Evolutionary conservation across 2,113 vertebrate species (phyloP).

Genomic region (Motacilla tschutschensis): DNA sequence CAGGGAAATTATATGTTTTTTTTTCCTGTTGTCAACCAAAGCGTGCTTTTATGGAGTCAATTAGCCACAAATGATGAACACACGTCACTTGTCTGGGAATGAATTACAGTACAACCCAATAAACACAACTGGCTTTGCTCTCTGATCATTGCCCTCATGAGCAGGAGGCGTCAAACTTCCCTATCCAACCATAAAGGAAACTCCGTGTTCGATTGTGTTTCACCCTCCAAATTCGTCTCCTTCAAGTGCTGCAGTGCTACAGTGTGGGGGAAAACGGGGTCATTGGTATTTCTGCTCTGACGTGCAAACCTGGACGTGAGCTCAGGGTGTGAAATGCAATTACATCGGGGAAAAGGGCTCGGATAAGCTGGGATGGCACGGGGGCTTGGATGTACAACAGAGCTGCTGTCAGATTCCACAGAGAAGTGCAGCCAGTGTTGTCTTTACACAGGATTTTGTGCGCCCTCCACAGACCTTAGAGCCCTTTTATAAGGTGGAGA

Average conservation of each 20-base stretch:
- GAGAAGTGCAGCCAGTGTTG: background rate
- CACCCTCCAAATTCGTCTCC: background rate
- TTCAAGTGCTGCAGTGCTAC: background rate
- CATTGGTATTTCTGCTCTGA: constrained; percentile 21
- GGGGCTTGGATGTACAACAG: background rate
- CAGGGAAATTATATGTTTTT: background rate
- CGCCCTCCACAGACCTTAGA: constrained; percentile 29
- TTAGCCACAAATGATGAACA: constrained; percentile 47
- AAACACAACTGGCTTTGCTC: background rate
- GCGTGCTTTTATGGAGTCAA: constrained; percentile 36
- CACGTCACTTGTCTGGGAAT: constrained; percentile 37
- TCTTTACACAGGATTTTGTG: background rate
- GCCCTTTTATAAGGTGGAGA: constrained; percentile 47
- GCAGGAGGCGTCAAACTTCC: background rate
- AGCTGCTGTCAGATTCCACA: background rate
- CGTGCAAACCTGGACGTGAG: constrained; percentile 27
- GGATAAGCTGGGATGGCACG: background rate
- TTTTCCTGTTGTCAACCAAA: constrained; percentile 33
- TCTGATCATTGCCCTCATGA: background rate
- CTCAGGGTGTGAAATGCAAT: background rate
- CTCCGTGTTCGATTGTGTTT: accelerated
- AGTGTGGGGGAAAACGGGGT: background rate
- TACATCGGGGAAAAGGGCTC: background rate
- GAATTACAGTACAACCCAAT: constrained; percentile 33
- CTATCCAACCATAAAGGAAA: background rate